Evolutionary conservation across 2,888 invertebrate genomes (phyloP), one percentile per base, ranked within the genome.

Genomic region (Lasioglossum villosulum): DNA sequence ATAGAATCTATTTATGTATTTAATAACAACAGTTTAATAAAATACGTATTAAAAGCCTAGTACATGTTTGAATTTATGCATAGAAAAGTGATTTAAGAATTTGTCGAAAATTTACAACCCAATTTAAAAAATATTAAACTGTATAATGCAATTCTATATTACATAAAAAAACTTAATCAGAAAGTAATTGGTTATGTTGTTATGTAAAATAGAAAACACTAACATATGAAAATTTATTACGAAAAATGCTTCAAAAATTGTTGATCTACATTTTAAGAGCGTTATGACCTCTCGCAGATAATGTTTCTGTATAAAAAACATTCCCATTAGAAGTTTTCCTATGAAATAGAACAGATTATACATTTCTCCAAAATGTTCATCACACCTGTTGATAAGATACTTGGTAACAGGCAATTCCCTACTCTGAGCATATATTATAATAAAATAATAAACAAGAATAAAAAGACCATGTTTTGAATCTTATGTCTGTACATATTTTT

Each of bases 401-500:
- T n/a, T n/a, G n/a, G n/a, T n/a, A n/a, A n/a, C 37, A 19, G 8
- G 30, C 30, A 63, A 66, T 34, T 66, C 23, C 37, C 10, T 66
- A 63, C 30, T 68, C 34, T 4, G 12, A 68, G 23, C 4, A 68
- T 68, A 27, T 68, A 27, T 8, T 34, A 39, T 10, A 8, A 30
- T 52, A 37, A 30, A 63, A 27, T 48, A 52, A 23, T 48, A 30
- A 75, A 42, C 27, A 48, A 34, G 4, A 39, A 59, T 76, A 76
- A 83, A 30, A 48, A 48, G n/a, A 23, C 48, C n/a, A 63, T 23
- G 27, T 39, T 12, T 76, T 78, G 23, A 70, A 30, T 70, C 74
- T 56, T 56, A 68, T 37, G 76, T 79, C 52, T 86, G 77, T 86
- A 86, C 86, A 86, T 56, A 30, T 45, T 78, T 70, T 81, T 78